Percentiles rank a stretch among this genome's conserved stretches.
phyloP scores from a whole-genome alignment of 2,113 vertebrate species.

The Craseonycteris thonglongyai region DNA sequence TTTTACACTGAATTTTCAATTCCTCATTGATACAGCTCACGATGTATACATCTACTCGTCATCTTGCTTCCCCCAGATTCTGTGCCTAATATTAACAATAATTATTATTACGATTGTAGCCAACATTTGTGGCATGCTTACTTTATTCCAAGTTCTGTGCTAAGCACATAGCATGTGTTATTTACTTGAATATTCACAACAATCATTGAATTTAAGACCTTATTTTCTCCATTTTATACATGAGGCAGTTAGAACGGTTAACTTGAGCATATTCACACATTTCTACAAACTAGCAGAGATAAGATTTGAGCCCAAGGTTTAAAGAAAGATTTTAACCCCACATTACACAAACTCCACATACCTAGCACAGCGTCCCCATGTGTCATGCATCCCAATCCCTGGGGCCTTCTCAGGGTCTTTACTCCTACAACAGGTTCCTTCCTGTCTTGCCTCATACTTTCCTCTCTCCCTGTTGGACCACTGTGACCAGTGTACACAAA shows the following conservation, averaged over 20 bases:
- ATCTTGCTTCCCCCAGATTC: neutral
- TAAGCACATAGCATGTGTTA: neutral
- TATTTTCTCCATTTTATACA: neutral
- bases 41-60: neutral
- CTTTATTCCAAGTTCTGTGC: neutral
- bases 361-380: neutral
- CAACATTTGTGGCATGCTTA: neutral
- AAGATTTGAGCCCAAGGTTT: neutral
- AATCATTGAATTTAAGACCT: neutral
- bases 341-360: neutral
- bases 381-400: neutral
- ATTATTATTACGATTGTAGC: neutral
- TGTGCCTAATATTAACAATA: neutral
- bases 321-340: neutral
- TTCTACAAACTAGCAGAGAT: neutral
- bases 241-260: neutral
- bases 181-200: neutral
- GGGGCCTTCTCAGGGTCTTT: neutral
- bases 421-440: neutral
- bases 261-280: neutral
- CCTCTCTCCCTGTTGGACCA: neutral
- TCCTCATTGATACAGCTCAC: neutral
- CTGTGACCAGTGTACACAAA: neutral
- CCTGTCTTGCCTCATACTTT: neutral
- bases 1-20: neutral